phyloP scores from a whole-genome alignment of 2,113 vertebrate species.

The Megalops atlanticus region DNA sequence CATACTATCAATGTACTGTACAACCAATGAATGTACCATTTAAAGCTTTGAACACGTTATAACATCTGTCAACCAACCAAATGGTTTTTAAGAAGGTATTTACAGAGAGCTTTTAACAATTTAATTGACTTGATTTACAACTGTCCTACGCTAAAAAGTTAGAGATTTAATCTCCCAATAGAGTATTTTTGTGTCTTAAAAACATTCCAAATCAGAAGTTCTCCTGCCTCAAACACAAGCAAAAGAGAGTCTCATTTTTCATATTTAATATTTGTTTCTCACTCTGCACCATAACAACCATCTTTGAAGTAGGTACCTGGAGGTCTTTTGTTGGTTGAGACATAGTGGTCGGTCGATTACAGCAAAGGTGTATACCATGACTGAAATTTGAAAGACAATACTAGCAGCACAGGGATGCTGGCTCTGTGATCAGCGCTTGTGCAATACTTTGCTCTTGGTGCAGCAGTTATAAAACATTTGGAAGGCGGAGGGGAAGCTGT shows the following conservation, averaged over 20 bases:
- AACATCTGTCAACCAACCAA: too few species aligned
- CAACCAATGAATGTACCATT: too few species aligned
- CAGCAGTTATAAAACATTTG: neutral
- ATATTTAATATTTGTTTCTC: neutral
- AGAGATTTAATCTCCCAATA: too few species aligned
- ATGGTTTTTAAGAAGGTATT: too few species aligned
- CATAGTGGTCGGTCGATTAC: neutral
- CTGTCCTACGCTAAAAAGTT: too few species aligned
- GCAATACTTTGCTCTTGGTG: neutral
- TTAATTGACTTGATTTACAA: too few species aligned
- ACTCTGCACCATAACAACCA: neutral
- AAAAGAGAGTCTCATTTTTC: neutral
- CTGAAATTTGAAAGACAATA: neutral
- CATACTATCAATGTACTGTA: too few species aligned
- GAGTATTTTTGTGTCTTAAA: neutral
- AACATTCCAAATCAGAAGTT: neutral
- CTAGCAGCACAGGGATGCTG: neutral
- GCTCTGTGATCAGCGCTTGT: neutral
- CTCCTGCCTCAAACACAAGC: neutral
- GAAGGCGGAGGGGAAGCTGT: neutral
- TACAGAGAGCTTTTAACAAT: too few species aligned
- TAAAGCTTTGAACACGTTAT: too few species aligned
- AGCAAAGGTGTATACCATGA: neutral
- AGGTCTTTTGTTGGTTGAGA: conserved; percentile 15
- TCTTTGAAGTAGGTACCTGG: neutral